A percentile compares a stretch with the other conserved stretches of the same genome.
phyloP scores from a whole-genome alignment of 1,140 invertebrate species.

The Drosophila tsacasi region DNA sequence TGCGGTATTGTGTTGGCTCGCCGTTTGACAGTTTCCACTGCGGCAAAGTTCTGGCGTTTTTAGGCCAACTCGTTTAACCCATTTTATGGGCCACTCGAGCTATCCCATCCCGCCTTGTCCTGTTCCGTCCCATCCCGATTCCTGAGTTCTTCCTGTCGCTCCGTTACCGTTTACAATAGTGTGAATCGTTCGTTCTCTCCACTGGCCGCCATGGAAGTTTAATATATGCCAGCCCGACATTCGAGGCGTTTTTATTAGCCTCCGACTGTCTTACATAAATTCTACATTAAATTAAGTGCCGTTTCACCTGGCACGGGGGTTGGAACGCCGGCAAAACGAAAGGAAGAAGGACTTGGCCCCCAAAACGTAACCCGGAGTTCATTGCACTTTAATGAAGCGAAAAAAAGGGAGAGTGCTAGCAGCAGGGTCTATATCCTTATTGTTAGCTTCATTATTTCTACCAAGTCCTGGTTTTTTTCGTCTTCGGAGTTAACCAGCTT shows the following conservation, averaged over 20 bases:
- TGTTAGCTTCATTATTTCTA: background rate
- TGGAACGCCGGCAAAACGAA: conserved; percentile 41
- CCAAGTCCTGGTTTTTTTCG: background rate
- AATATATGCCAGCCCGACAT: conserved; percentile 44
- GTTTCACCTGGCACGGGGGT: conserved; percentile 54
- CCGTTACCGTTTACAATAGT: conserved; percentile 29
- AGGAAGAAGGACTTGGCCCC: conserved; percentile 28
- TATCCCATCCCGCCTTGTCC: conserved; percentile 8
- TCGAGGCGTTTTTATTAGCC: conserved; percentile 77
- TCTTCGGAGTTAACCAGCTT: background rate
- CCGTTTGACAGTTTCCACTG: conserved; percentile 66
- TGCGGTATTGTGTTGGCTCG: conserved; percentile 56
- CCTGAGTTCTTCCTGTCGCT: conserved; percentile 14
- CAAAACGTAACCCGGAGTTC: conserved; percentile 50
- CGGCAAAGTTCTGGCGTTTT: conserved; percentile 75
- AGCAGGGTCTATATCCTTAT: background rate
- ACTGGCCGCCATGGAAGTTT: conserved; percentile 31
- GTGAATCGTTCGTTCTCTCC: conserved; percentile 49
- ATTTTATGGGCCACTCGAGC: conserved; percentile 52
- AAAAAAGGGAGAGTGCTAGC: conserved; percentile 4
- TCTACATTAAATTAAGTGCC: conserved; percentile 80
- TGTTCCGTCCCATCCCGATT: conserved; percentile 2
- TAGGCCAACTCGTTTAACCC: conserved; percentile 77
- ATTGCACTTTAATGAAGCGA: conserved; percentile 75
- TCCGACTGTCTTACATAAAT: conserved; percentile 75